Conservation (phyloP, 35 echinoderm and acorn worm genomes). For the Heliocidaris tuberculata region DNA sequence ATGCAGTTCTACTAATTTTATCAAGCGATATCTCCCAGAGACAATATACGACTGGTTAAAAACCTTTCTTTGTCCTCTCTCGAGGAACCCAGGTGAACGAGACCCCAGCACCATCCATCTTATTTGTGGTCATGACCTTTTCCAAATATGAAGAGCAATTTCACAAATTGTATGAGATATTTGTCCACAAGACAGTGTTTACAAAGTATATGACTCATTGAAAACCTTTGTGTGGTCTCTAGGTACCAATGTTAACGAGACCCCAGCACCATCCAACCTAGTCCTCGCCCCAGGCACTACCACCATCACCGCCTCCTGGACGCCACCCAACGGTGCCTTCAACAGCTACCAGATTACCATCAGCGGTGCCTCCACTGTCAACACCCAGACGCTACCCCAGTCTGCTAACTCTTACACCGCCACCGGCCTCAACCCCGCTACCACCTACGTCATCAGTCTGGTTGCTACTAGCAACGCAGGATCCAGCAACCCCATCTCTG, state of each 20-base stretch:
- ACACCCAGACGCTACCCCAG: not conserved
- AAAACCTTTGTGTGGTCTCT: not conserved
- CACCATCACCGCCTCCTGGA: not conserved
- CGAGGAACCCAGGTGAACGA: too few species aligned
- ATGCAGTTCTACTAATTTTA: too few species aligned
- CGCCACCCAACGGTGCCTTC: conserved; percentile 21
- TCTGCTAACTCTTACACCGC: not conserved
- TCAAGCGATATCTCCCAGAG: too few species aligned
- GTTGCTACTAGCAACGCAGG: not conserved
- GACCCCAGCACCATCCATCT: too few species aligned
- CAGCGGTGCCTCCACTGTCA: not conserved
- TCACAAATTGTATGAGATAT: too few species aligned
- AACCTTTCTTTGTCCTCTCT: too few species aligned
- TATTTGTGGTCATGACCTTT: too few species aligned
- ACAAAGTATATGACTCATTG: too few species aligned
- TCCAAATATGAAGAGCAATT: too few species aligned
- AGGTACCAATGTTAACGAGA: conserved; percentile 3
- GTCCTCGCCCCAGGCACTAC: not conserved
- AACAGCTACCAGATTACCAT: conserved; percentile 37
- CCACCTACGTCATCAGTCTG: not conserved
- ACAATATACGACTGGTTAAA: too few species aligned
- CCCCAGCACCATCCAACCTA: conserved; percentile 33
- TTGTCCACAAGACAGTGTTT: too few species aligned
- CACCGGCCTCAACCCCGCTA: not conserved
- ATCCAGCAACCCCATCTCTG: not conserved